Evolutionary conservation across 2,113 vertebrate species (phyloP).

Genomic region (Cyanoderma ruficeps): DNA sequence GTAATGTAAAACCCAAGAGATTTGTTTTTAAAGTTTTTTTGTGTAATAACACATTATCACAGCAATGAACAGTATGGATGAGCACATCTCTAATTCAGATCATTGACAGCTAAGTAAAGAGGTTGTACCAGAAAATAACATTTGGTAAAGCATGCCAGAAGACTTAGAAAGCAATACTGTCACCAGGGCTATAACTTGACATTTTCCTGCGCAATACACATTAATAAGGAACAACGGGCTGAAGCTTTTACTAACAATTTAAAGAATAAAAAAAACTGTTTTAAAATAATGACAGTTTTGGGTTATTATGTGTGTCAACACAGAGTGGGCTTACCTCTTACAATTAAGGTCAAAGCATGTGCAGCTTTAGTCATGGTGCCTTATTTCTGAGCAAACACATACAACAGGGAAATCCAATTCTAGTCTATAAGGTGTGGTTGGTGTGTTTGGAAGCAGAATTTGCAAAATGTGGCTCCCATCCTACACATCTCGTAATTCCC

Average conservation of each 20-base stretch:
- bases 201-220: not conserved
- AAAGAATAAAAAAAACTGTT: not conserved
- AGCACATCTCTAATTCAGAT: not conserved
- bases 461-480: not conserved
- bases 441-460: not conserved
- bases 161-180: not conserved
- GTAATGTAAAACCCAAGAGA: not conserved
- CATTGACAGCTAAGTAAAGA: not conserved
- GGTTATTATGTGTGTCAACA: not conserved
- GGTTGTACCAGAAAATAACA: not conserved
- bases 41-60: not conserved
- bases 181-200: not conserved
- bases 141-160: not conserved
- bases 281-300: not conserved
- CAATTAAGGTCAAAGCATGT: not conserved
- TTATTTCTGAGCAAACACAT: not conserved
- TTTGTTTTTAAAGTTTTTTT: not conserved
- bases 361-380: not conserved
- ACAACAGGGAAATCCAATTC: not conserved
- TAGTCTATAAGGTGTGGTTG: not conserved
- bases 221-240: not conserved
- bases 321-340: not conserved
- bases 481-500: rapidly evolving
- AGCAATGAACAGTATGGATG: not conserved
- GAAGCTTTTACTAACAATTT: not conserved